Evolutionary conservation across 2,113 vertebrate genomes (phyloP), one percentile per base, ranked within the genome.

Genomic region (Cavia porcellus): DNA sequence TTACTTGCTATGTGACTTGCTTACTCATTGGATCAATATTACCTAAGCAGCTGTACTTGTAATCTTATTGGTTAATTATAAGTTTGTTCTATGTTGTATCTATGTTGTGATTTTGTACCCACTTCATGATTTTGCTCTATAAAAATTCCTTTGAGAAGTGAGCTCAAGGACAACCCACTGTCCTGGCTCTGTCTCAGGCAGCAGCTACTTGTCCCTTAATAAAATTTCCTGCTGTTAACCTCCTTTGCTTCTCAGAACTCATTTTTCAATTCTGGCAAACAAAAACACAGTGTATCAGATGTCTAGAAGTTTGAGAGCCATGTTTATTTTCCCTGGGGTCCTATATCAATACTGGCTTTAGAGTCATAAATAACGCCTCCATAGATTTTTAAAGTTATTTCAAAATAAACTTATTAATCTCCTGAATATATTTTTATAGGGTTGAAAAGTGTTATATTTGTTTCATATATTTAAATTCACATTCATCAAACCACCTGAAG

Each of bases 351-450:
- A 2, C 50, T 89, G 35, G 25, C 2, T 7, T 92, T 24, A 19
- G 45, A 92, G 35, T 57, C 52, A 52, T 66, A 52, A 96, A 77
- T 0, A 59, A 74, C 17, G 72, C 20, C 20, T 55, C 32, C 1
- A 15, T 32, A 61, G 85, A 32, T 11, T 81, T 89, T 59, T 59
- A 87, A 64, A 77, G 19, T 22, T 57, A 35, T 94, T 96, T 87
- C 59, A 55, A 87, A 94, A 57, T 83, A 1, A 90, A 62, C 42
- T 24, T 77, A 45, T 79, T 85, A 96, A 89, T 88, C 57, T 92
- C 62, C 55, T 35, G 38, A 8, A 38, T 74, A 35, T 35, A 88
- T 28, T 12, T 82, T 77, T 64, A 61, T 5, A n/a, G 15, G 6
- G 17, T 50, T 57, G 25, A 77, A 64, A 84, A 75, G 66, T 4